A percentile compares a stretch with the other conserved stretches of the same genome.
phyloP scores from a whole-genome alignment of 2,113 vertebrate genomes.

The Oreochromis niloticus region DNA sequence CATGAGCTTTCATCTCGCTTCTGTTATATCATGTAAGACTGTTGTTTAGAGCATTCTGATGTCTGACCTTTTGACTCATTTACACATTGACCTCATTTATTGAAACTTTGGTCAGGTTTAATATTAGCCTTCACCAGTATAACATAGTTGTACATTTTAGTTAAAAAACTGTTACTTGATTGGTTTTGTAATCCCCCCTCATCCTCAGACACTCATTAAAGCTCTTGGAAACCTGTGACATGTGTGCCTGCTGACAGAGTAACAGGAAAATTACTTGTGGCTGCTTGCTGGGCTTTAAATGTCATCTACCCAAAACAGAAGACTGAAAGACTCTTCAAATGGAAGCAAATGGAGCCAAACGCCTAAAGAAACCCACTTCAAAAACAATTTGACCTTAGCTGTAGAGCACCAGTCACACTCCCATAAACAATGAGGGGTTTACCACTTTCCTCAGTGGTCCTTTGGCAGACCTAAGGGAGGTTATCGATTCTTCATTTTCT shows the following conservation, averaged over 20 bases:
- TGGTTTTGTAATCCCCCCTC: background rate
- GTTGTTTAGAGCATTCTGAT: background rate
- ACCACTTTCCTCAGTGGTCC: background rate
- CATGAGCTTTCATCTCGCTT: background rate
- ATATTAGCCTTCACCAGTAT: background rate
- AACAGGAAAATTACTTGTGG: background rate
- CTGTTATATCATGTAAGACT: background rate
- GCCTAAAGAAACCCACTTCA: background rate
- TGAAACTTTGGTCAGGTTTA: background rate
- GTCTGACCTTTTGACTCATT: background rate
- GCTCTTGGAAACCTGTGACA: background rate
- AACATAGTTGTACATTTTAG: background rate
- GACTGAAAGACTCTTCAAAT: background rate
- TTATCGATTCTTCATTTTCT: background rate
- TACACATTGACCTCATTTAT: background rate
- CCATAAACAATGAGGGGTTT: background rate
- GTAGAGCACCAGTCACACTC: background rate
- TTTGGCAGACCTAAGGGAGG: background rate
- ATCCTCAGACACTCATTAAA: background rate
- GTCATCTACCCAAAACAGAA: background rate
- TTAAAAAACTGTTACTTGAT: background rate
- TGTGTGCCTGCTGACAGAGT: background rate
- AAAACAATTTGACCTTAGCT: background rate
- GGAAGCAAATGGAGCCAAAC: background rate
- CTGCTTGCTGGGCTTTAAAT: background rate